These are phyloP conservation scores for Discoglossus pictus DNA, from an alignment of 2,797 vertebrate genomes.

Conservation along the genomic window DNA sequence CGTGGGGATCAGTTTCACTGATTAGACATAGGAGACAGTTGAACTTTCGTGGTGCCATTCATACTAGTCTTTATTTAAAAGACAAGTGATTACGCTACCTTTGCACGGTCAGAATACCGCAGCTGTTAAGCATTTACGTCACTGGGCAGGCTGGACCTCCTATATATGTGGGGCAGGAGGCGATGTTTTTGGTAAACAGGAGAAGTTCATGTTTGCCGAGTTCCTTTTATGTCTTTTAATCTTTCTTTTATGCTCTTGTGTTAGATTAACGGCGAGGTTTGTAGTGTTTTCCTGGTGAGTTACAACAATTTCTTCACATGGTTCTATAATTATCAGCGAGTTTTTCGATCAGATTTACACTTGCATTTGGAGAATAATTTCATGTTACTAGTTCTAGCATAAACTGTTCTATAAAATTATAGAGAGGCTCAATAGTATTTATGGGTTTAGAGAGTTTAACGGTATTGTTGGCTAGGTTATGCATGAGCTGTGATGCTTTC, in stretches of 20 bases:
- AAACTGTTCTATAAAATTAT: neutral
- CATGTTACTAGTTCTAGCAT: conserved; percentile 16
- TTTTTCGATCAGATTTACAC: conserved; percentile 41
- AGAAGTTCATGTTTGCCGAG: conserved; percentile 64
- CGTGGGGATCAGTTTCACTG: conserved; percentile 66
- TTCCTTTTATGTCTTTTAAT: conserved; percentile 65
- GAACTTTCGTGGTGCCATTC: conserved; percentile 63
- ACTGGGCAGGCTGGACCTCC: conserved; percentile 65
- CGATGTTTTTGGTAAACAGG: conserved; percentile 76
- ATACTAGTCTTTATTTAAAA: conserved; percentile 69
- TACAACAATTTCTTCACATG: neutral
- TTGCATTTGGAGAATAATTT: neutral
- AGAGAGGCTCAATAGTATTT: neutral
- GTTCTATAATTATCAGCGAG: conserved; percentile 54
- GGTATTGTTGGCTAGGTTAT: no score
- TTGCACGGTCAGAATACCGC: conserved; percentile 68
- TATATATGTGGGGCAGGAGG: conserved; percentile 62
- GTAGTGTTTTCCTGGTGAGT: neutral
- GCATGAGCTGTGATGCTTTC: neutral
- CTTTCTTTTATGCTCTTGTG: conserved; percentile 38
- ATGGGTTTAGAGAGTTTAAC: conserved; percentile 16
- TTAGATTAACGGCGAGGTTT: conserved; percentile 30
- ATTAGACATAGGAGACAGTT: conserved; percentile 63
- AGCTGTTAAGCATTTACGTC: conserved; percentile 64
- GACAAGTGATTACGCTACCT: conserved; percentile 74